Evolutionary conservation across 2,888 invertebrate species (phyloP).

Genomic region (Epinotia nisella): DNA sequence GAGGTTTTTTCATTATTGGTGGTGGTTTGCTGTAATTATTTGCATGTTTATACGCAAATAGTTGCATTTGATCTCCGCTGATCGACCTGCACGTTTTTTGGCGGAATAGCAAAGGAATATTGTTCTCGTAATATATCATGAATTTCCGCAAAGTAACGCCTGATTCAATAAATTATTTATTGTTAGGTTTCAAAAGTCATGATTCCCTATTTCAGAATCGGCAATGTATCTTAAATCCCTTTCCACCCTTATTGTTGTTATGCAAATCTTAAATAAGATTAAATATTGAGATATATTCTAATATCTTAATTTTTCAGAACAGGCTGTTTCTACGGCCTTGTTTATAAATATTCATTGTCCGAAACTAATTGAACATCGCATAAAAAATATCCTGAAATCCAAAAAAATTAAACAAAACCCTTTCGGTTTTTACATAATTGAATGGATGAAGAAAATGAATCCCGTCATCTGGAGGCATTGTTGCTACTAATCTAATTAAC

Average conservation of each 20-base stretch:
- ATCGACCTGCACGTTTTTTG: no score
- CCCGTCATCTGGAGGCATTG: slow-evolving; percentile 56
- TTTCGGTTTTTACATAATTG: slow-evolving; percentile 29
- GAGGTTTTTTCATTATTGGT: no score
- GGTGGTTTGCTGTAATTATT: no score
- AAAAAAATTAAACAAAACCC: slow-evolving; percentile 23
- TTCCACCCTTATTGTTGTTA: neutral
- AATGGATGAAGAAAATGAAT: slow-evolving; percentile 36
- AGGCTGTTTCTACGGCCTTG: neutral
- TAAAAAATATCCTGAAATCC: slow-evolving; percentile 24
- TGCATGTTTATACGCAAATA: no score
- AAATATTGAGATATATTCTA: neutral
- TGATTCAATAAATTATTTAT: no score
- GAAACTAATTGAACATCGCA: slow-evolving; percentile 25
- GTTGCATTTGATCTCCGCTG: no score
- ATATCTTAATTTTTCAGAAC: neutral
- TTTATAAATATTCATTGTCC: slow-evolving; percentile 33
- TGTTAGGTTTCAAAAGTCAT: neutral
- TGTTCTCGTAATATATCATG: no score
- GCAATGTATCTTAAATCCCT: neutral
- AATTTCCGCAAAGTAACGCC: no score
- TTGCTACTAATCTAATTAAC: slow-evolving; percentile 81
- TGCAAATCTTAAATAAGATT: neutral
- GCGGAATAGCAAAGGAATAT: no score
- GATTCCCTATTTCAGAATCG: neutral